Evolutionary conservation across 2,888 invertebrate species (phyloP), one percentile per base, ranked within the genome.

Genomic region (Volucella inflata): DNA sequence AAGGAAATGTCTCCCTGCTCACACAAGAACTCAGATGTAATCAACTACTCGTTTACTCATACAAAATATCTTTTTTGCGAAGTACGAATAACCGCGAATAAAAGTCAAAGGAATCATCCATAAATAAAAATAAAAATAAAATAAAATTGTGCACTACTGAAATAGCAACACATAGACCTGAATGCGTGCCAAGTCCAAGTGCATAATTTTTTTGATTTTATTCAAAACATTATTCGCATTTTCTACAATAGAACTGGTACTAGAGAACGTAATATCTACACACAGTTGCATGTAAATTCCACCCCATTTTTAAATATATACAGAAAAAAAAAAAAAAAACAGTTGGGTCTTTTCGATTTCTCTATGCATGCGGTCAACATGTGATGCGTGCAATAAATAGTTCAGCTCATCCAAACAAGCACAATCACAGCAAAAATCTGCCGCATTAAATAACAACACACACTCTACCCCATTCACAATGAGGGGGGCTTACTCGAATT

Each of bases 111-210:
- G 55, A 75, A 21, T 21, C 64, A 60, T 76, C 67, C 76, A 76
- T 60, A 76, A 67, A 48, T n/a, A 67, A 59, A 30, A n/a, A n/a
- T 53, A 46, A 46, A 75, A 76, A 38, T 30, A 51, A 59, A 59
- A 51, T 11, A 67, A 67, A 68, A 53, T 36, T 38, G 48, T 71
- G 60, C 10, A 21, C 36, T 62, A 53, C 81, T 68, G 55, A 85
- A 67, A 50, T 78, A 75, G 57, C 30, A 64, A 51, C 38, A 30
- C 30, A 30, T 6, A 50, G 68, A 81, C 55, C 59, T 77, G 88
- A 88, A 87, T 88, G 88, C 88, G 87, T 87, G 87, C 87, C 88
- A 88, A 88, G 88, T 88, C 80, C 88, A 88, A 82, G 64, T 74
- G 76, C 87, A 71, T 57, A 67, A 70, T 55, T 76, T 55, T 76